Conservation (phyloP, 2,797 vertebrate species). For the Nyctalus aviator region DNA sequence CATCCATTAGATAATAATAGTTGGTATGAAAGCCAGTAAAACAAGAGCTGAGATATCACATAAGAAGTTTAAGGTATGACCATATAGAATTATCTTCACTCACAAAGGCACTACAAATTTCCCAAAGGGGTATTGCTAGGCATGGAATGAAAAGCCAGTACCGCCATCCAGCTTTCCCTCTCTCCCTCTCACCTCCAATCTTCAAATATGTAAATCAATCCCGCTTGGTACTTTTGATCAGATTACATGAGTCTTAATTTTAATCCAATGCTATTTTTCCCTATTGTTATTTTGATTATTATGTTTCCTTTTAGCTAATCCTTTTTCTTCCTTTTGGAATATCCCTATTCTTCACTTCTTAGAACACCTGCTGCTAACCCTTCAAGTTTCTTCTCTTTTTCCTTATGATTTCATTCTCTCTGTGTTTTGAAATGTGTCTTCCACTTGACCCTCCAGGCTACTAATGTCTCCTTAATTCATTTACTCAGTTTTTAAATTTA, state of each 20-base stretch:
- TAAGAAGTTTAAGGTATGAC: neutral
- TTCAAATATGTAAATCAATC: neutral
- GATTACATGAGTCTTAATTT: neutral
- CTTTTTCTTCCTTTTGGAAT: neutral
- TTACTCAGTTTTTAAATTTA: neutral
- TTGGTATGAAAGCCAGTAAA: neutral
- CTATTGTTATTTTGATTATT: neutral
- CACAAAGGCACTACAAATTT: neutral
- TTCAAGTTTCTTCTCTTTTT: neutral
- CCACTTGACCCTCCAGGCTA: neutral
- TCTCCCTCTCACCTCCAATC: neutral
- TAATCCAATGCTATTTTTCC: neutral
- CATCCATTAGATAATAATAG: neutral
- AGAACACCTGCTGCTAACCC: neutral
- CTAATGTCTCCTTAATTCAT: neutral
- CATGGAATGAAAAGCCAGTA: neutral
- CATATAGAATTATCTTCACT: neutral
- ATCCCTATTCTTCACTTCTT: neutral
- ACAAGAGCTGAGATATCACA: neutral
- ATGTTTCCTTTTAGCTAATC: neutral
- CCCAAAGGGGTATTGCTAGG: neutral
- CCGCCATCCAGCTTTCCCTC: neutral
- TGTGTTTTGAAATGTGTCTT: neutral
- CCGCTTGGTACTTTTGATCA: neutral
- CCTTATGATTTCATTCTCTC: neutral